Base-by-base conservation (phyloP, 2,113 vertebrate genomes). In the Greenwoodochromis staneri region DNA sequence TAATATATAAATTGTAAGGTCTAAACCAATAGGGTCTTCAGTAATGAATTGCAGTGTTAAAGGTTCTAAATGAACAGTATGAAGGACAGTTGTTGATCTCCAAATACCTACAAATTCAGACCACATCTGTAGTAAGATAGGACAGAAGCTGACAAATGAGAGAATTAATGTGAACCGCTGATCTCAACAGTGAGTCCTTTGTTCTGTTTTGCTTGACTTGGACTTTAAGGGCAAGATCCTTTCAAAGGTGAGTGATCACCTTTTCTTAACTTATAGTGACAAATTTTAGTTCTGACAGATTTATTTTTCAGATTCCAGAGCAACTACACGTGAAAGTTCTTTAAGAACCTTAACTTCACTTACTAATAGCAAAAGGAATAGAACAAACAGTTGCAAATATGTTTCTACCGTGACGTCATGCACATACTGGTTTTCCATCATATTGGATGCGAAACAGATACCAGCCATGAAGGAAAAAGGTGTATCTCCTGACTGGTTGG, bases 111-210 rank as follows among this genome's bases (percentile, higher is more conserved):
- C 14, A 76, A 47, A 29, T 76, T 47, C 16, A 76, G 24, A 19
- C 71, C 9, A 29, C 14, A 27, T 0, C 40, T 47, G 40, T 29
- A 47, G 24, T 47, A 76, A 17, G 40, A 29, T 0, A 47, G 0
- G 9, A 11, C 40, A 76, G 13, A 17, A 47, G 40, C 40, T 45
- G 40, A 29, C 8, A 73, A 45, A 73, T 73, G 14, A 45, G 8
- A 73, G 69, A 45, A 2, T 71, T 2, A 45, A 73, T 10, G 38
- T 73, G 40, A 73, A 27, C 14, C 1, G 1, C 16, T 71, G 36
- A 14, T 21, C 63, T 40, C 36, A 40, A 14, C 63, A 40, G 36
- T 4, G 63, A 71, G 12, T 1, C 19, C 4, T 24, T 71, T 40
- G 36, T 2, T 38, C 11, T 4, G 36, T 14, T 40, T 38, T 69